Evolutionary conservation across 2,113 vertebrate species (phyloP).

Genomic region (Mormyrus iriodes): DNA sequence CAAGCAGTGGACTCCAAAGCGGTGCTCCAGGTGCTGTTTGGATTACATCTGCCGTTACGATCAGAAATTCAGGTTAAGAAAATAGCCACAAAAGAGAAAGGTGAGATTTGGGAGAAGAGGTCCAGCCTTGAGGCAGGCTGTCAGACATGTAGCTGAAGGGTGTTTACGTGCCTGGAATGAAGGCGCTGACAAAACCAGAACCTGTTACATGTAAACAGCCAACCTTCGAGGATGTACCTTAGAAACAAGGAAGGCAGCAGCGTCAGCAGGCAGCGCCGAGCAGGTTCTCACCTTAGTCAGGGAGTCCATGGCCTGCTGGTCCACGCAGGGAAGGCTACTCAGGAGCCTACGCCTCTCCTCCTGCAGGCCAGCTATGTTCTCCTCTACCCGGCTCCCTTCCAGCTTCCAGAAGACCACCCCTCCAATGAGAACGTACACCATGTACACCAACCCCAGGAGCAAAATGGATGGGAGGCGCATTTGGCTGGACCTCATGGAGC

Average conservation of each 20-base stretch:
- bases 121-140: not conserved
- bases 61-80: not conserved
- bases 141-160: not conserved
- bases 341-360: constrained; percentile 52
- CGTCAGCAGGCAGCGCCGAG: not conserved
- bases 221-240: not conserved
- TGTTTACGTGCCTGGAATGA: not conserved
- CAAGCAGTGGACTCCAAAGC: too few relatives aligned
- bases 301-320: constrained; percentile 50
- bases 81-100: not conserved
- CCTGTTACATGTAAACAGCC: not conserved
- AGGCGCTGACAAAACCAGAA: not conserved
- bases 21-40: not conserved
- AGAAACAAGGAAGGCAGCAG: not conserved
- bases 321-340: constrained; percentile 61
- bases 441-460: constrained; percentile 60
- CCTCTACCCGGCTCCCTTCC: constrained; percentile 56
- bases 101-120: not conserved
- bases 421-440: constrained; percentile 70
- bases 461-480: constrained; percentile 48
- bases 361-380: constrained; percentile 40
- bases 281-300: constrained; percentile 64
- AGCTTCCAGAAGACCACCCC: constrained; percentile 71
- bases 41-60: not conserved
- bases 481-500: not conserved